Evolutionary conservation across 2,888 invertebrate genomes (phyloP).

Genomic region (Drosophila pullipes): DNA sequence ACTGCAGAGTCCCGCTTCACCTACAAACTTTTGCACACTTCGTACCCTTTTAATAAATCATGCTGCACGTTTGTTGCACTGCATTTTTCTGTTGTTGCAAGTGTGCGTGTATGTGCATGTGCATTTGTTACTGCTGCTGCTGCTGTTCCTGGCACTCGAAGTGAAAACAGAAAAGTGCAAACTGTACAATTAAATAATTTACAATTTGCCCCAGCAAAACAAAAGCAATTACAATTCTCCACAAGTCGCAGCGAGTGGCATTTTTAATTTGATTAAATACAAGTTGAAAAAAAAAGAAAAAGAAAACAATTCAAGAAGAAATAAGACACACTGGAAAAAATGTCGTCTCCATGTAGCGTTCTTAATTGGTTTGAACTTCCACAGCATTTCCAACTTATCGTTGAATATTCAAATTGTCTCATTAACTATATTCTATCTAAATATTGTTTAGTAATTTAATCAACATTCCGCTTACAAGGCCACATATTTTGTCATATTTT

Average conservation of each 20-base stretch:
- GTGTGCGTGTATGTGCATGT: neutral
- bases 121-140: constrained; percentile 11
- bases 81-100: constrained; percentile 21
- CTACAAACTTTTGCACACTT: constrained; percentile 20
- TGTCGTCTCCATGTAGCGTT: neutral
- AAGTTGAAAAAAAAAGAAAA: constrained; percentile 15
- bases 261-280: constrained; percentile 74
- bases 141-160: constrained; percentile 60
- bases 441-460: neutral
- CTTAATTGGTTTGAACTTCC: neutral
- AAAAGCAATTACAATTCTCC: constrained; percentile 43
- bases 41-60: constrained; percentile 62
- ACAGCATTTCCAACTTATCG: neutral
- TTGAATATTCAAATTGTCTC: neutral
- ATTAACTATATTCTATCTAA: neutral
- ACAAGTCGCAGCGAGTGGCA: constrained; percentile 66
- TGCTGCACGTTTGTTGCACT: constrained; percentile 67
- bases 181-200: constrained; percentile 73
- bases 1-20: neutral
- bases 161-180: constrained; percentile 58
- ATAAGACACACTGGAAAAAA: neutral
- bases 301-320: constrained; percentile 3
- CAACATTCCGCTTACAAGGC: neutral
- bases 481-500: neutral
- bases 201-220: constrained; percentile 56